Evolutionary conservation across 1,140 invertebrate species (phyloP).

Genomic region (Aporrectodea caliginosa): DNA sequence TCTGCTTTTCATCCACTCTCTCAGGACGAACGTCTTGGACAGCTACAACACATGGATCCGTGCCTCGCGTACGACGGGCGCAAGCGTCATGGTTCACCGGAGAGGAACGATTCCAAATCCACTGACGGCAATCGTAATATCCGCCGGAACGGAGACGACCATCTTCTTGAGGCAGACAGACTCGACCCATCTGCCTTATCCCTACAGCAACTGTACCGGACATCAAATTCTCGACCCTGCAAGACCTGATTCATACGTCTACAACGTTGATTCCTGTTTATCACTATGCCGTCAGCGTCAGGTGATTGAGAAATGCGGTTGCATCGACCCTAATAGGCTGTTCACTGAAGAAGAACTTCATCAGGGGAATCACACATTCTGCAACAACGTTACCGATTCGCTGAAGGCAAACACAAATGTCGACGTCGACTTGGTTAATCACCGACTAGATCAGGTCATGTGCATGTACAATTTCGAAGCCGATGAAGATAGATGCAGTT

Average conservation of each 20-base stretch:
- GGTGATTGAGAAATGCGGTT: not conserved
- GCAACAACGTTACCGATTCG: not conserved
- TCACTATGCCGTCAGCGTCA: not conserved
- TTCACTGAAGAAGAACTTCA: not conserved
- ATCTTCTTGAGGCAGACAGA: not conserved
- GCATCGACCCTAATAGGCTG: not conserved
- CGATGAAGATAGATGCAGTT: not conserved
- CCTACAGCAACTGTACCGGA: not conserved
- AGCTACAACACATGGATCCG: not conserved
- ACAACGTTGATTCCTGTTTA: not conserved
- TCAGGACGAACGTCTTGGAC: not conserved
- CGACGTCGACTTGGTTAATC: not conserved
- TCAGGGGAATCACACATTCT: not conserved
- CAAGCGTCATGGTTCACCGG: not conserved
- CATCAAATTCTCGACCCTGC: not conserved
- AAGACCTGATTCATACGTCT: not conserved
- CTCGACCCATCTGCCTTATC: not conserved
- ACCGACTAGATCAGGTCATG: not conserved
- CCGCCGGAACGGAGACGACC: not conserved
- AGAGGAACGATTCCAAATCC: not conserved
- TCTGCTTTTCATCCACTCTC: not conserved
- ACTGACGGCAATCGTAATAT: not conserved
- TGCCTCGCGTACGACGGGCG: too few species aligned
- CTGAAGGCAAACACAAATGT: not conserved
- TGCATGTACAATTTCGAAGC: not conserved